Base-by-base conservation (phyloP, 2,797 vertebrate species). In the Poecilia picta region DNA sequence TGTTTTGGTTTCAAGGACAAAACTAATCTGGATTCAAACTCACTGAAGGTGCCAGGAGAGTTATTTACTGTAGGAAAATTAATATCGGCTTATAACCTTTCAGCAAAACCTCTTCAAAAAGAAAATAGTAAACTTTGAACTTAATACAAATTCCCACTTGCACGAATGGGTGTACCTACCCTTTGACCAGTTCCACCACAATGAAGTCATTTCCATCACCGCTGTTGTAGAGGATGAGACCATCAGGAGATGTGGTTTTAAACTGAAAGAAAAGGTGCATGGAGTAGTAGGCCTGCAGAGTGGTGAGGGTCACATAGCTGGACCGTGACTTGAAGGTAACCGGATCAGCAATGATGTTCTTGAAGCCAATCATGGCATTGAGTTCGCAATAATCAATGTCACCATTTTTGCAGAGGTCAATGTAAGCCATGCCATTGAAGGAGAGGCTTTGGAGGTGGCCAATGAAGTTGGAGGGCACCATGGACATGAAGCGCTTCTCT, bases 181-280 rank as follows among this genome's bases (percentile, higher is more conserved):
- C 98, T 96, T 99, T 99, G 73, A 99, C 98, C 92, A 99, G 95
- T 94, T 99, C 98, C 91, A 99, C 97, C 90, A 99, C 98, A 64
- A 99, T 99, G 93, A 99, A 99, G 95, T 99, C 98, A 83, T 98
- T 99, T 72, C 98, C 98, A 91, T 99, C 98, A 1, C 98, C 98
- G 49, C 98, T 98, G 95, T 99, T 99, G 89, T 95, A 99, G 1
- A 99, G 96, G 91, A 99, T 98, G 87, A 99, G 96, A 77, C 98
- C 98, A 70, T 99, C 98, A 0, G 98, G 95, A 10, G 98, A 98
- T 74, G 98, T 99, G 70, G 98, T 99, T 95, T 99, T 99, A 94
- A 99, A 99, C 95, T 99, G 98, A 95, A 99, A 99, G 95, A 99
- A 99, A 90, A 99, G 97, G 95, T 99, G 97, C 98, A 99, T 99